A percentile compares a stretch with the other conserved stretches of the same genome.
These are phyloP conservation scores for Pelodiscus sinensis DNA, from an alignment of 2,113 vertebrate genomes.

Conservation along the genomic window DNA sequence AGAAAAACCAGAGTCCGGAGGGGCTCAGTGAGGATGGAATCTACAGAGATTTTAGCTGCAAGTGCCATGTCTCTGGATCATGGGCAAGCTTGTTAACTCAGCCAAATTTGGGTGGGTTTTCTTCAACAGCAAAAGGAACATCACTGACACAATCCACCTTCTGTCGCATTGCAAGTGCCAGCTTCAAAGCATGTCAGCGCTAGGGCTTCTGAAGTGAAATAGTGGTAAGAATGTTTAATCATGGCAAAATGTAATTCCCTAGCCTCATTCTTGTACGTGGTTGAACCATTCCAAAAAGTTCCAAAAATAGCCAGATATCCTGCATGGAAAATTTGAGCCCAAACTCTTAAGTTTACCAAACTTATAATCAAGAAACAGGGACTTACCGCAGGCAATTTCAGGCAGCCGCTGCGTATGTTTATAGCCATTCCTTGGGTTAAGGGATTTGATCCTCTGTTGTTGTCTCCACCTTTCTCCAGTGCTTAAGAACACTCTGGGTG, in stretches of 20 bases:
- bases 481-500: not conserved
- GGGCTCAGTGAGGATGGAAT: too few species aligned
- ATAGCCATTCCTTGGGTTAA: constrained; percentile 29
- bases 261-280: not conserved
- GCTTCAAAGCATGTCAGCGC: not conserved
- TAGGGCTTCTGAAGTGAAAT: not conserved
- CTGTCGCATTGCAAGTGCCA: not conserved
- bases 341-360: not conserved
- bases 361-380: not conserved
- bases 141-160: not conserved
- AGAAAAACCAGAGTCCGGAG: too few species aligned
- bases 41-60: too few species aligned
- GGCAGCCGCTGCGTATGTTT: not conserved
- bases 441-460: not conserved
- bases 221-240: not conserved
- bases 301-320: not conserved
- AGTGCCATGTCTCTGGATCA: too few species aligned
- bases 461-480: not conserved
- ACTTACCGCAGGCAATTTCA: not conserved
- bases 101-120: not conserved
- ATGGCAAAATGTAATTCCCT: not conserved
- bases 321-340: not conserved
- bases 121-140: not conserved
- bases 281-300: not conserved
- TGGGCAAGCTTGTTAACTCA: not conserved